phyloP scores from a whole-genome alignment of 2,888 invertebrate genomes.

The Hyppa rectilinea region DNA sequence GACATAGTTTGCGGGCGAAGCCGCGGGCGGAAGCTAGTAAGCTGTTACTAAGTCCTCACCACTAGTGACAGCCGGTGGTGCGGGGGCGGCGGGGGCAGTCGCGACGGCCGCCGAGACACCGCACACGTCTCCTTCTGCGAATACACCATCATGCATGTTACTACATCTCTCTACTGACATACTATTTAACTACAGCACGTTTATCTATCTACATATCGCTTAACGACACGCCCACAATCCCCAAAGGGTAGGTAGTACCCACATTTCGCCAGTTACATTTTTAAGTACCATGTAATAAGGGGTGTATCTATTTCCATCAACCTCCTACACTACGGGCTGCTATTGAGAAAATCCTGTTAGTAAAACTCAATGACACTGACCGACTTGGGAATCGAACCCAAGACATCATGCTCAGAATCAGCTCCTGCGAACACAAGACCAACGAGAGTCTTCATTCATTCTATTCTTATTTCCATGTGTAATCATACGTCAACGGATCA shows the following conservation, averaged over 20 bases:
- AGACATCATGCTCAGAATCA: neutral
- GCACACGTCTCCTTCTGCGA: constrained; percentile 87
- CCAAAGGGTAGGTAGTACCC: neutral
- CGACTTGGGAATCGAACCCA: neutral
- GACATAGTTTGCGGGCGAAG: too few species aligned
- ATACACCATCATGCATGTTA: constrained; percentile 41
- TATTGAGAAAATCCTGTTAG: neutral
- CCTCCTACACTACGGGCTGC: too few species aligned
- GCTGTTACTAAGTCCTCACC: constrained; percentile 84
- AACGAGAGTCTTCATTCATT: neutral
- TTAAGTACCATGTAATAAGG: neutral
- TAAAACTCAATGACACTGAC: neutral
- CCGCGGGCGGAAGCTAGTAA: too few species aligned
- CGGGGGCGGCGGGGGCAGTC: constrained; percentile 88
- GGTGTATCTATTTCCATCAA: neutral
- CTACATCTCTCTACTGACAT: constrained; percentile 12
- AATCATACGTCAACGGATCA: neutral
- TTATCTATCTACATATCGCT: too few species aligned
- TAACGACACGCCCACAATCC: neutral
- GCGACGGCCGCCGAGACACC: constrained; percentile 86
- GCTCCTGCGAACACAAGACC: neutral
- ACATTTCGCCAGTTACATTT: neutral
- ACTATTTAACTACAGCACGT: neutral
- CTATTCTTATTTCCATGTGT: neutral
- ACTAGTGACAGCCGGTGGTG: constrained; percentile 88